These are phyloP conservation scores for Takifugu flavidus DNA, from an alignment of 2,113 vertebrate genomes.

Conservation along the genomic window DNA sequence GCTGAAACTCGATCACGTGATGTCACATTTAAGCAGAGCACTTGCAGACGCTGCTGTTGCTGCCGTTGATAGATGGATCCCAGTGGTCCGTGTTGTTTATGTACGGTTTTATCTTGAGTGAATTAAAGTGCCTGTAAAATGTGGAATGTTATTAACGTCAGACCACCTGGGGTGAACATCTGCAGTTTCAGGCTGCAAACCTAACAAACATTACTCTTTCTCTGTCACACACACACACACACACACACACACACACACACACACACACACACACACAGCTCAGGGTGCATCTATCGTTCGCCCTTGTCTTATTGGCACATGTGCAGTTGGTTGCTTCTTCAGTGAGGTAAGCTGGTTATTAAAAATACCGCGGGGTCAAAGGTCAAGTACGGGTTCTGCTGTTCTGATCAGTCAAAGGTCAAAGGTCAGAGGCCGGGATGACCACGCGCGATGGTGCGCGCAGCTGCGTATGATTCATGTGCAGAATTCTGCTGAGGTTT, in stretches of 20 bases:
- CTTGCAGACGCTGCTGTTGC: too few relatives aligned
- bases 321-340: constrained; percentile 11
- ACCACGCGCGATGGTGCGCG: constrained; percentile 1
- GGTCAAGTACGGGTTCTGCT: constrained; percentile 48
- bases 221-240: constrained; percentile 17
- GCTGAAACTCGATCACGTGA: not conserved
- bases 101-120: constrained; percentile 46
- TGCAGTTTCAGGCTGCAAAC: constrained; percentile 52
- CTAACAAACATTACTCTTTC: constrained; percentile 50
- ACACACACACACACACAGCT: constrained; percentile 17
- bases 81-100: constrained; percentile 15
- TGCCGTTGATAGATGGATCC: constrained; percentile 2
- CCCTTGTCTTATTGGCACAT: constrained; percentile 34
- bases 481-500: constrained; percentile 19
- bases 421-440: constrained; percentile 24
- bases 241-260: constrained; percentile 6
- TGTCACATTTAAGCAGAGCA: not conserved
- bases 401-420: constrained; percentile 28
- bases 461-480: not conserved
- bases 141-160: constrained; percentile 45
- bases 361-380: constrained; percentile 25
- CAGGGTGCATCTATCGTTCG: constrained; percentile 29
- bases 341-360: constrained; percentile 20
- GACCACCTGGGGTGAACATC: constrained; percentile 68
- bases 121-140: constrained; percentile 61